Conservation (phyloP, 1,140 invertebrate species). For the Euura saliciscinereae region DNA sequence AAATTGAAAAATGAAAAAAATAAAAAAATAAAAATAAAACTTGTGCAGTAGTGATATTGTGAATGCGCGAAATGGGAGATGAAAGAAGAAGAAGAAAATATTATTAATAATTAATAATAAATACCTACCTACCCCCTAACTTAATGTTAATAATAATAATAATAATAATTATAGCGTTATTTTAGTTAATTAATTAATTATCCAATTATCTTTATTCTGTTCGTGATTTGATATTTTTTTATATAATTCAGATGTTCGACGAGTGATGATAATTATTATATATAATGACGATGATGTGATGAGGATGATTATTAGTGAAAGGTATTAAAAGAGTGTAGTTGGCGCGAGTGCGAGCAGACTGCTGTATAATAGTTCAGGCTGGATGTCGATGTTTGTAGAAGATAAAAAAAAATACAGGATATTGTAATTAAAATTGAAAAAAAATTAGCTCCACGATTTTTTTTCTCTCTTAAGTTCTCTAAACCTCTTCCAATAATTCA, state of each 20-base stretch:
- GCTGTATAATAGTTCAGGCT: constrained; percentile 59
- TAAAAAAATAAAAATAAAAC: constrained; percentile 28
- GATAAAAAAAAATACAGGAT: constrained; percentile 50
- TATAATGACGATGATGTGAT: constrained; percentile 28
- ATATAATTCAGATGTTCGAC: constrained; percentile 32
- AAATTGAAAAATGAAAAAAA: constrained; percentile 26
- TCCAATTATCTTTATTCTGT: constrained; percentile 50
- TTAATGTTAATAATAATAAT: constrained; percentile 21
- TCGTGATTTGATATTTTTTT: constrained; percentile 59
- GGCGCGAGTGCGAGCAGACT: constrained; percentile 36
- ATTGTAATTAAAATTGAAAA: constrained; percentile 58
- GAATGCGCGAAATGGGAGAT: too few relatives aligned
- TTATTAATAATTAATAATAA: too few relatives aligned
- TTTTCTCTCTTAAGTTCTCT: too few relatives aligned
- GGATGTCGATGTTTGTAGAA: constrained; percentile 60
- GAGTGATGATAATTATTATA: constrained; percentile 14
- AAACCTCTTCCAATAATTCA: too few relatives aligned
- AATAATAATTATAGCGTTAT: constrained; percentile 57
- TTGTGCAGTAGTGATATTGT: constrained; percentile 23
- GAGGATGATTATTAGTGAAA: constrained; percentile 4
- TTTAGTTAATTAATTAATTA: constrained; percentile 44
- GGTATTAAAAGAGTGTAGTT: not conserved
- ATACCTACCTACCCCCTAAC: constrained; percentile 25
- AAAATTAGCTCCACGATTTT: constrained; percentile 34
- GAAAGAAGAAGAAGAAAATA: too few relatives aligned